Percentiles rank a stretch among this genome's conserved stretches.
Evolutionary conservation across 2,888 invertebrate species (phyloP).

Genomic region (Drosophila antonietae): DNA sequence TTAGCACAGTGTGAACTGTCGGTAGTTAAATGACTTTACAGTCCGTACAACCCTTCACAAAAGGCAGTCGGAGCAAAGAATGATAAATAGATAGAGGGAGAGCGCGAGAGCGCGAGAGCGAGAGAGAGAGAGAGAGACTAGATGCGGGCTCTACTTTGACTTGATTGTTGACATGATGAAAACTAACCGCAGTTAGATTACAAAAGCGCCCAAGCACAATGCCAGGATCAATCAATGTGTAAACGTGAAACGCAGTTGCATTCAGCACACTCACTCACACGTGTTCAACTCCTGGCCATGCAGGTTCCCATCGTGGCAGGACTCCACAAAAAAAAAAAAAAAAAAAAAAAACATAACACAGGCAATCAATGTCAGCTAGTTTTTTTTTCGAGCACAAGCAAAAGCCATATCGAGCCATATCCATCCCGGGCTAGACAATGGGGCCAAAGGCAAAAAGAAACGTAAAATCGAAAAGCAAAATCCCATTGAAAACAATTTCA

Average conservation of each 20-base stretch:
- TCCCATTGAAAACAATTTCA: conserved; percentile 64
- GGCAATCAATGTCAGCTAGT: conserved; percentile 75
- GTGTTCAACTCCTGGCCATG: conserved; percentile 49
- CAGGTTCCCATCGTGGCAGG: conserved; percentile 33
- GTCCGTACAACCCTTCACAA: conserved; percentile 52
- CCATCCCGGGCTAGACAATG: conserved; percentile 22
- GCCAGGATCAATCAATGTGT: conserved; percentile 41
- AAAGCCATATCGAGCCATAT: conserved; percentile 53
- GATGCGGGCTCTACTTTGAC: conserved; percentile 53
- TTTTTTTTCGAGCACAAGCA: conserved; percentile 55
- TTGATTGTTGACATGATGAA: conserved; percentile 74
- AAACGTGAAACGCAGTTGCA: conserved; percentile 37
- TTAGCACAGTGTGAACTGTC: conserved; percentile 71
- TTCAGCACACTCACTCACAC: conserved; percentile 43
- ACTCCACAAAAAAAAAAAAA: conserved; percentile 48
- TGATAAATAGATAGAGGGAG: neutral
- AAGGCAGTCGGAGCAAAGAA: neutral
- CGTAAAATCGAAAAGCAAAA: conserved; percentile 37
- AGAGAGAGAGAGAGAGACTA: neutral
- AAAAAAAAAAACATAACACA: conserved; percentile 53
- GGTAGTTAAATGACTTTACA: conserved; percentile 68
- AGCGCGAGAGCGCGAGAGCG: neutral
- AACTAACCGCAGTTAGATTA: conserved; percentile 70
- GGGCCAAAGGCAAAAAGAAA: conserved; percentile 28
- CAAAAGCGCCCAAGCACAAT: conserved; percentile 58